phyloP scores from a whole-genome alignment of 2,113 vertebrate species.

The Brachyhypopomus gauderio region DNA sequence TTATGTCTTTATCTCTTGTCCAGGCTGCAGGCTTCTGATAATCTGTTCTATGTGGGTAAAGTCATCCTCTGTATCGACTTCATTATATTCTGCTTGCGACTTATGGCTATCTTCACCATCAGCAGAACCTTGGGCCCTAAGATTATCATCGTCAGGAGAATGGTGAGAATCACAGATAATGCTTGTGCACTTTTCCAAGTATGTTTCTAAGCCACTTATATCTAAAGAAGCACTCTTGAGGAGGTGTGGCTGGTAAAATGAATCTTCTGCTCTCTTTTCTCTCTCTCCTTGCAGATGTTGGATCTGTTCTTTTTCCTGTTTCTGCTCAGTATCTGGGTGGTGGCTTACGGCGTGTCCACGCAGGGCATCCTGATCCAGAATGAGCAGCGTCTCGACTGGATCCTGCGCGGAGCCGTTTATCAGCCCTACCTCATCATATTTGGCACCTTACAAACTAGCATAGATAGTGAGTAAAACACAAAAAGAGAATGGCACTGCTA shows the following conservation, averaged over 20 bases:
- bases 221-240: not conserved
- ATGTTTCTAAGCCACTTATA: not conserved
- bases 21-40: slow-evolving; percentile 72
- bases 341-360: slow-evolving; percentile 94
- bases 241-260: not conserved
- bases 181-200: no score
- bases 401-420: slow-evolving; percentile 88
- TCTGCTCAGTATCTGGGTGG: slow-evolving; percentile 92
- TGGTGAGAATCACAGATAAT: slow-evolving; percentile 73
- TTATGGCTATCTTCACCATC: slow-evolving; percentile 97
- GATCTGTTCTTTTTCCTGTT: slow-evolving; percentile 99
- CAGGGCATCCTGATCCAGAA: slow-evolving; percentile 96
- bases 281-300: slow-evolving; percentile 80
- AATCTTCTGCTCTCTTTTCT: not conserved
- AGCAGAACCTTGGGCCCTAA: slow-evolving; percentile 93
- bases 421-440: slow-evolving; percentile 95
- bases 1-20: slow-evolving; percentile 9
- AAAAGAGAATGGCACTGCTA: no score
- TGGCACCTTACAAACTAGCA: slow-evolving; percentile 85
- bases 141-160: slow-evolving; percentile 94
- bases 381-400: slow-evolving; percentile 86
- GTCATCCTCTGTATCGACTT: slow-evolving; percentile 90
- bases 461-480: slow-evolving; percentile 78
- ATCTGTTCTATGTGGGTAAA: slow-evolving; percentile 84
- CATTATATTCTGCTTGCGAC: slow-evolving; percentile 90